These are phyloP conservation scores for Axea sp. DNA, from an alignment of 2,888 invertebrate genomes.

Conservation along the genomic window DNA sequence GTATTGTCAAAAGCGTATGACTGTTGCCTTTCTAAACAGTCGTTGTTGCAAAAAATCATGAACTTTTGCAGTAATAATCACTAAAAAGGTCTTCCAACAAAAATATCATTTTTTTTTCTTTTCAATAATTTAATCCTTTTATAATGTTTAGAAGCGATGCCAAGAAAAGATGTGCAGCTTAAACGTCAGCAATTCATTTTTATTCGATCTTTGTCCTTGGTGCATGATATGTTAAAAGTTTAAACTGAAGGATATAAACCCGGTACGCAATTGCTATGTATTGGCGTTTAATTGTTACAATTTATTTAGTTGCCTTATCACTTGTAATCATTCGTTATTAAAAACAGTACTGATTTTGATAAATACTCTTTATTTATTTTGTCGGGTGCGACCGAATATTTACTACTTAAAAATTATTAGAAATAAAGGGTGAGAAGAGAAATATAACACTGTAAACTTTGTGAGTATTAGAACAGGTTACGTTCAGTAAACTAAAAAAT, in stretches of 20 bases:
- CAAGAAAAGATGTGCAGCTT: constrained; percentile 26
- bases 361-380: constrained; percentile 2
- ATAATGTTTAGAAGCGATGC: constrained; percentile 27
- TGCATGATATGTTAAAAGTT: constrained; percentile 33
- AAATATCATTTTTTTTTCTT: neutral
- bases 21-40: too few relatives aligned
- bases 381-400: too few relatives aligned
- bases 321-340: constrained; percentile 15
- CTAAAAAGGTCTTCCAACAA: too few relatives aligned
- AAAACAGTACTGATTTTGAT: neutral
- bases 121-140: neutral
- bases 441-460: too few relatives aligned
- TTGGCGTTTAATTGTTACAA: constrained; percentile 18
- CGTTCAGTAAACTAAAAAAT: too few relatives aligned
- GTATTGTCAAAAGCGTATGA: too few relatives aligned
- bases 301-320: constrained; percentile 23
- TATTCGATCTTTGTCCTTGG: constrained; percentile 49
- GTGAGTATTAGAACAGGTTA: too few relatives aligned
- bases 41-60: too few relatives aligned
- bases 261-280: constrained; percentile 15
- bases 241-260: constrained; percentile 37
- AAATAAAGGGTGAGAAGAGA: too few relatives aligned
- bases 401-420: too few relatives aligned
- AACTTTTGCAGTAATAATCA: too few relatives aligned
- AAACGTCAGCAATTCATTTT: constrained; percentile 47